A percentile compares a stretch with the other conserved stretches of the same genome.
Conservation (phyloP, 2,113 vertebrate genomes). For the Tragelaphus buxtoni region DNA sequence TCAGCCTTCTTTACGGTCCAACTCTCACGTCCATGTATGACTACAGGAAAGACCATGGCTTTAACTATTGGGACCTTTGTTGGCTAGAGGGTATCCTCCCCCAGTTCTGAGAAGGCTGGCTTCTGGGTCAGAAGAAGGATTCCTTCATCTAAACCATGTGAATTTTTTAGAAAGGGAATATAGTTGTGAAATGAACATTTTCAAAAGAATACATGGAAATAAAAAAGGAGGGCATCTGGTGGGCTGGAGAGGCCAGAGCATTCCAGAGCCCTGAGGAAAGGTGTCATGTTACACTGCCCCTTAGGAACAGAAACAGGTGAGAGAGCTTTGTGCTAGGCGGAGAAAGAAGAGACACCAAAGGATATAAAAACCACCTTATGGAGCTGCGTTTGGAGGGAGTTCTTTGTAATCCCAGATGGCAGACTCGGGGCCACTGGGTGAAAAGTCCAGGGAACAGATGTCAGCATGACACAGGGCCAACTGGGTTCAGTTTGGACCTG, state of each 20-base stretch:
- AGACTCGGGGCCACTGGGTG: not conserved
- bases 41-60: not conserved
- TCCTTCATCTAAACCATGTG: not conserved
- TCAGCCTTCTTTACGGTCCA: not conserved
- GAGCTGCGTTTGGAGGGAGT: not conserved
- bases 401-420: not conserved
- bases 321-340: accelerated
- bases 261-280: not conserved
- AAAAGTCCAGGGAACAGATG: not conserved
- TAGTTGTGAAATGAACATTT: not conserved
- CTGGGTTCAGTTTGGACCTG: not conserved
- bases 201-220: not conserved
- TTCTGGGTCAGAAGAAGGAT: not conserved
- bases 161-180: not conserved
- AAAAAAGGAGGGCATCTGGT: not conserved
- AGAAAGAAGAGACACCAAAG: not conserved
- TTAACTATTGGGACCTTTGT: not conserved
- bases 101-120: not conserved
- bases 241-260: not conserved
- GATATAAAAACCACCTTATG: not conserved
- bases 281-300: not conserved
- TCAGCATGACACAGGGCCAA: not conserved
- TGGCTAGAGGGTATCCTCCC: accelerated
- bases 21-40: not conserved
- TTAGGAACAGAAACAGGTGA: not conserved